Evolutionary conservation across 2,888 invertebrate genomes (phyloP).

Genomic region (Dioctria rufipes): DNA sequence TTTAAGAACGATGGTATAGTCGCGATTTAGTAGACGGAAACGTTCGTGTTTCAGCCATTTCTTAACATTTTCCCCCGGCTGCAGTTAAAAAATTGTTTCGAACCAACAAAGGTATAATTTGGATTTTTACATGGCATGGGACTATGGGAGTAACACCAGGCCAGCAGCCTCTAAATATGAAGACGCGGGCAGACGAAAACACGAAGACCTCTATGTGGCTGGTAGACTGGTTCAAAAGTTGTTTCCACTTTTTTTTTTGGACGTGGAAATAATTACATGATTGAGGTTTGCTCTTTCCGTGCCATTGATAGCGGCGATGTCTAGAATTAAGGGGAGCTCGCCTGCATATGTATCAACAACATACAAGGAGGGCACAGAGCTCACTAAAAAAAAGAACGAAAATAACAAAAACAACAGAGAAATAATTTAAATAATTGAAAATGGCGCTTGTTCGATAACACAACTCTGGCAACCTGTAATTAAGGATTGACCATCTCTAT

Average conservation of each 20-base stretch:
- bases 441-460: slow-evolving; percentile 61
- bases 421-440: slow-evolving; percentile 62
- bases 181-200: slow-evolving; percentile 6
- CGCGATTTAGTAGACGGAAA: not conserved
- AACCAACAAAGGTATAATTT: slow-evolving; percentile 46
- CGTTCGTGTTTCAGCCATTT: slow-evolving; percentile 58
- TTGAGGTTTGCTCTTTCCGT: slow-evolving; percentile 40
- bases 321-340: slow-evolving; percentile 12
- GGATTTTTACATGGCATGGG: slow-evolving; percentile 33
- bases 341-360: slow-evolving; percentile 51
- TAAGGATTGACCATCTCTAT: slow-evolving; percentile 53
- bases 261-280: slow-evolving; percentile 46
- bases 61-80: slow-evolving; percentile 56
- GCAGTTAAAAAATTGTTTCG: slow-evolving; percentile 55
- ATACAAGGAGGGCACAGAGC: too few relatives aligned
- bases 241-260: slow-evolving; percentile 49
- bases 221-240: slow-evolving; percentile 6
- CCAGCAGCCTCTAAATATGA: slow-evolving; percentile 1
- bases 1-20: not conserved
- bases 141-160: slow-evolving; percentile 30
- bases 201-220: not conserved
- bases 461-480: slow-evolving; percentile 55
- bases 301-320: slow-evolving; percentile 27
- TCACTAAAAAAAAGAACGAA: not conserved
- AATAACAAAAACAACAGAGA: slow-evolving; percentile 38